Evolutionary conservation across 2,113 vertebrate species (phyloP).

Genomic region (Tachysurus vachellii): DNA sequence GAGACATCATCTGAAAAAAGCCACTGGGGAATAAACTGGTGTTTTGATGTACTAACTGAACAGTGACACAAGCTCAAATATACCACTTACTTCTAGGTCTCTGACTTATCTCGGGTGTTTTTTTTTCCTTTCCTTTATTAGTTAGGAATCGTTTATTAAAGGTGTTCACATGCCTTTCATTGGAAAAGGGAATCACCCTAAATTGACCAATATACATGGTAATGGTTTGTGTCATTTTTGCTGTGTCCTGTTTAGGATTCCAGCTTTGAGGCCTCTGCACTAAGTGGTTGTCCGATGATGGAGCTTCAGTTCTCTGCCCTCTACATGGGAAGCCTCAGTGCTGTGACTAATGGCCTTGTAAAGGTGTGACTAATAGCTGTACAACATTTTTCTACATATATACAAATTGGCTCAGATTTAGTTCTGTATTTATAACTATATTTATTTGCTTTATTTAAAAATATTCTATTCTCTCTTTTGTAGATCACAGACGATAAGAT

Average conservation of each 20-base stretch:
- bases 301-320: conserved; percentile 59
- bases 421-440: conserved; percentile 39
- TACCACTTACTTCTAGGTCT: background rate
- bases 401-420: background rate
- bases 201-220: background rate
- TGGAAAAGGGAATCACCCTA: background rate
- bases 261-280: background rate
- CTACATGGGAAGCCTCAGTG: conserved; percentile 60
- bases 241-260: background rate
- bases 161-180: background rate
- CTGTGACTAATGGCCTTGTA: conserved; percentile 57
- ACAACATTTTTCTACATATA: background rate
- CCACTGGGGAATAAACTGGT: background rate
- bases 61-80: too few relatives aligned
- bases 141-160: background rate
- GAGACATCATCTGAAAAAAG: background rate
- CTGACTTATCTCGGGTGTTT: background rate
- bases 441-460: background rate
- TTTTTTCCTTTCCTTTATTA: background rate
- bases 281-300: conserved; percentile 24
- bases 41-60: too few relatives aligned
- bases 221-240: background rate
- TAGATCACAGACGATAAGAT: conserved; percentile 77
- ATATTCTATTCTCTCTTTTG: conserved; percentile 23
- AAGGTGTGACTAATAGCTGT: conserved; percentile 57